A percentile compares a stretch with the other conserved stretches of the same genome.
Conservation (phyloP, 2,113 vertebrate genomes). For the Elephantulus edwardii region DNA sequence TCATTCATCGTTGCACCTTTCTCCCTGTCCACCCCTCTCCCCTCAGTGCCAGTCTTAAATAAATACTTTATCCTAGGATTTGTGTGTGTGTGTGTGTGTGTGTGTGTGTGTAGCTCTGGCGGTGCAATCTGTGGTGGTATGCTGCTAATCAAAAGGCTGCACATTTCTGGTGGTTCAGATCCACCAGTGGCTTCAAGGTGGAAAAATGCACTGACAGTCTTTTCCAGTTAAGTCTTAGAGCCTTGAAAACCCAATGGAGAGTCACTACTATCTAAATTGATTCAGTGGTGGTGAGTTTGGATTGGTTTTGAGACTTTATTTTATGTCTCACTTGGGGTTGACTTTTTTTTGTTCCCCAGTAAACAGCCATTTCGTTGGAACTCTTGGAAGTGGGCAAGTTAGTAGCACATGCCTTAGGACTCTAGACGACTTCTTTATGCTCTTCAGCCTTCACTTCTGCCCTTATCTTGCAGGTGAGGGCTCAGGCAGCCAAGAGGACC, state of each 20-base stretch:
- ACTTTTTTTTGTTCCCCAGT: background rate
- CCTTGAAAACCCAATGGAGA: no score
- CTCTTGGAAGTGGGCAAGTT: background rate
- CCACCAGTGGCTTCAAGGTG: no score
- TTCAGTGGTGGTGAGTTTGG: no score
- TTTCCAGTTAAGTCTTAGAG: no score
- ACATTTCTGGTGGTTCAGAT: no score
- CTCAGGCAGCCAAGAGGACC: slow-evolving; percentile 94
- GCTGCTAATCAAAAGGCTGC: no score
- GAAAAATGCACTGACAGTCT: no score
- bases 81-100: background rate
- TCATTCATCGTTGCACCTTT: no score
- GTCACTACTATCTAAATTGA: no score
- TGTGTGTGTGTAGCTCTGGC: no score
- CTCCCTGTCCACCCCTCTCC: no score
- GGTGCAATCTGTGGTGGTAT: no score
- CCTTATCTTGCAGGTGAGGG: slow-evolving; percentile 88
- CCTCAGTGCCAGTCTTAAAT: background rate
- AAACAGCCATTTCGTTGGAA: slow-evolving; percentile 4
- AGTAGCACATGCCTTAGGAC: background rate
- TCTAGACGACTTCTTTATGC: background rate
- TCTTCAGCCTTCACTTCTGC: background rate
- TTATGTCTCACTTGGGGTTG: background rate
- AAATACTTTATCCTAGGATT: background rate
- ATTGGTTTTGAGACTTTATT: background rate